Evolutionary conservation across 2,888 invertebrate species (phyloP).

Genomic region (Drosophila paramelanica): DNA sequence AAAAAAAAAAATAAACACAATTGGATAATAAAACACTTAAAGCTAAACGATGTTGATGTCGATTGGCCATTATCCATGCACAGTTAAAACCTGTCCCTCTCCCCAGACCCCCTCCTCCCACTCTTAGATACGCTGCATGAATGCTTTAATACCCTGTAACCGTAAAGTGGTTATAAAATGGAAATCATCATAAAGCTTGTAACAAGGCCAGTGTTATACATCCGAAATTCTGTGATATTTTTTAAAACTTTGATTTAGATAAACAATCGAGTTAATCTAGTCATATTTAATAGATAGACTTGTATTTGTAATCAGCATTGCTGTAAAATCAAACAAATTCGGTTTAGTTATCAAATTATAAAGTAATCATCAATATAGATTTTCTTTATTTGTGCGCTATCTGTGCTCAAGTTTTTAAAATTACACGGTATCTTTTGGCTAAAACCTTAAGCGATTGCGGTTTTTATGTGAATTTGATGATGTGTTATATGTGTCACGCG

Average conservation of each 20-base stretch:
- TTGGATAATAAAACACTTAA: conserved; percentile 52
- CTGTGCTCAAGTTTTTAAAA: too few relatives aligned
- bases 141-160: conserved; percentile 9
- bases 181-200: too few relatives aligned
- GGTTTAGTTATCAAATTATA: too few relatives aligned
- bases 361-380: too few relatives aligned
- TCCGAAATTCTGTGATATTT: too few relatives aligned
- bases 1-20: conserved; percentile 9
- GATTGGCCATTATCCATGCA: conserved; percentile 11
- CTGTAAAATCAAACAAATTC: too few relatives aligned
- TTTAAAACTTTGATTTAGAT: too few relatives aligned
- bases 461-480: conserved; percentile 69
- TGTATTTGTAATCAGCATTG: too few relatives aligned
- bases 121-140: not conserved
- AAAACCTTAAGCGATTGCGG: not conserved
- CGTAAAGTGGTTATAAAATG: not conserved
- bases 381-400: too few relatives aligned
- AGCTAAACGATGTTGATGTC: conserved; percentile 50
- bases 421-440: not conserved
- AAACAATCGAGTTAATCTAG: too few relatives aligned
- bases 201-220: not conserved
- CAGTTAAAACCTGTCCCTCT: not conserved
- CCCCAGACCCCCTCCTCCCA: not conserved
- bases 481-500: conserved; percentile 75
- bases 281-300: too few relatives aligned